Evolutionary conservation across 2,113 vertebrate genomes (phyloP).

Genomic region (Sinocyclocheilus rhinocerous): DNA sequence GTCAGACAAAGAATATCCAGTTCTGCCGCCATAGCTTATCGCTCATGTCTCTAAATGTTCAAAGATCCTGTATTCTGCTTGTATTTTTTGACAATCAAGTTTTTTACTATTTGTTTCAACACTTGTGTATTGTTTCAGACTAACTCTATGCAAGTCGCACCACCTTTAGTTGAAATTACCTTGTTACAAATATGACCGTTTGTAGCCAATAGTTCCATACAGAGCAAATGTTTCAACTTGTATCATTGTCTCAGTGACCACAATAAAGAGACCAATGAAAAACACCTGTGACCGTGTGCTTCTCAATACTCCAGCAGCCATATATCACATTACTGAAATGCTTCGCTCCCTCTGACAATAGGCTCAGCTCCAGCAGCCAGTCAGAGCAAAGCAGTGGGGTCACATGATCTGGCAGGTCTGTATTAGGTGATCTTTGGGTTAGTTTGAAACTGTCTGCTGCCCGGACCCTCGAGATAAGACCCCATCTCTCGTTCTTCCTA

Average conservation of each 20-base stretch:
- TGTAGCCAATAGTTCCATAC: slow-evolving; percentile 79
- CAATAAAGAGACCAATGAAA: slow-evolving; percentile 90
- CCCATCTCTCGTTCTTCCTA: slow-evolving; percentile 38
- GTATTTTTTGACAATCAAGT: slow-evolving; percentile 60
- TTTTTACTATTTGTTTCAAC: slow-evolving; percentile 74
- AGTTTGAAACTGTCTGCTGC: slow-evolving; percentile 62
- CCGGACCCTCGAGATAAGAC: slow-evolving; percentile 61
- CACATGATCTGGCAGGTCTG: slow-evolving; percentile 61
- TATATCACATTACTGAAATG: slow-evolving; percentile 50
- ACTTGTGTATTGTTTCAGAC: slow-evolving; percentile 59
- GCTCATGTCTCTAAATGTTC: slow-evolving; percentile 51
- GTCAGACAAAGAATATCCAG: slow-evolving; percentile 10
- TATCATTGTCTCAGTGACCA: slow-evolving; percentile 87
- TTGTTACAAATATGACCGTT: slow-evolving; percentile 77
- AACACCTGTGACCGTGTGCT: slow-evolving; percentile 28
- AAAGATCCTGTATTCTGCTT: slow-evolving; percentile 52
- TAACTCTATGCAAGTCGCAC: slow-evolving; percentile 75
- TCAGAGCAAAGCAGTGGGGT: slow-evolving; percentile 59
- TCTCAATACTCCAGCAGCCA: not conserved
- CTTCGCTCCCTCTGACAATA: slow-evolving; percentile 69
- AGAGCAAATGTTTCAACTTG: slow-evolving; percentile 79
- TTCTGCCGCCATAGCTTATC: slow-evolving; percentile 5
- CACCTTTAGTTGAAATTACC: slow-evolving; percentile 76
- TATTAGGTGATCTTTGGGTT: slow-evolving; percentile 64
- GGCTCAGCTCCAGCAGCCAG: slow-evolving; percentile 59